These are phyloP conservation scores for Typhlomys cinereus DNA, from an alignment of 2,113 vertebrate genomes.

Conservation along the genomic window DNA sequence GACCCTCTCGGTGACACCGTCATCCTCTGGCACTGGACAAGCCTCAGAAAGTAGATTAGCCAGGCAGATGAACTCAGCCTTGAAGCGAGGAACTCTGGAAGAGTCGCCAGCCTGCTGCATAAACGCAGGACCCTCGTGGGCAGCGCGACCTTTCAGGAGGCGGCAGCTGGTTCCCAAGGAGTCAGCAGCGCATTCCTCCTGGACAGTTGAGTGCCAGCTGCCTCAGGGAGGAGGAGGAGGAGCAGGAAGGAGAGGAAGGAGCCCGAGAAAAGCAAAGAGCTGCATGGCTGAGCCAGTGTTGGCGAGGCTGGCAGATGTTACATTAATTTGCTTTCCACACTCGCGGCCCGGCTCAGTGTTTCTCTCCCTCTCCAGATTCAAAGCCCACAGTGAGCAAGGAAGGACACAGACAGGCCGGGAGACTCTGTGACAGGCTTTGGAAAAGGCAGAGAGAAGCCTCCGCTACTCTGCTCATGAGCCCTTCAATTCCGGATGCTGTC, in stretches of 20 bases:
- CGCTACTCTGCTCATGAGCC: neutral
- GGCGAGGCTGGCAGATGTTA: neutral
- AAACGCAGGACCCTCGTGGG: neutral
- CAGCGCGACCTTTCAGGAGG: neutral
- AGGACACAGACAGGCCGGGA: neutral
- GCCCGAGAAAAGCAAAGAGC: neutral
- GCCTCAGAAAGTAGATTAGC: conserved; percentile 82
- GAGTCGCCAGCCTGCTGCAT: neutral
- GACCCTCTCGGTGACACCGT: conserved; percentile 63
- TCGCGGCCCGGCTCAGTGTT: neutral
- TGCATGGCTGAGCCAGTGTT: neutral
- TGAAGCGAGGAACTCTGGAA: neutral
- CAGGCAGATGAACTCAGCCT: conserved; percentile 74
- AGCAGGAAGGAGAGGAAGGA: neutral
- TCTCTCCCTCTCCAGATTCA: neutral
- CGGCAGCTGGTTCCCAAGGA: neutral
- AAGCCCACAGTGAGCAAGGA: neutral
- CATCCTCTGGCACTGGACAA: conserved; percentile 70
- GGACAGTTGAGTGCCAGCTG: neutral
- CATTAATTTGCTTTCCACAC: neutral
- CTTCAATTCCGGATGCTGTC: neutral
- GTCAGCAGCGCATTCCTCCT: neutral
- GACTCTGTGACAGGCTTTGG: neutral
- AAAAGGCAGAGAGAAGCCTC: neutral
- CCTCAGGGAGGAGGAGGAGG: neutral